Base-by-base conservation (phyloP, 2,113 vertebrate species). In the Saguinus imperator region DNA sequence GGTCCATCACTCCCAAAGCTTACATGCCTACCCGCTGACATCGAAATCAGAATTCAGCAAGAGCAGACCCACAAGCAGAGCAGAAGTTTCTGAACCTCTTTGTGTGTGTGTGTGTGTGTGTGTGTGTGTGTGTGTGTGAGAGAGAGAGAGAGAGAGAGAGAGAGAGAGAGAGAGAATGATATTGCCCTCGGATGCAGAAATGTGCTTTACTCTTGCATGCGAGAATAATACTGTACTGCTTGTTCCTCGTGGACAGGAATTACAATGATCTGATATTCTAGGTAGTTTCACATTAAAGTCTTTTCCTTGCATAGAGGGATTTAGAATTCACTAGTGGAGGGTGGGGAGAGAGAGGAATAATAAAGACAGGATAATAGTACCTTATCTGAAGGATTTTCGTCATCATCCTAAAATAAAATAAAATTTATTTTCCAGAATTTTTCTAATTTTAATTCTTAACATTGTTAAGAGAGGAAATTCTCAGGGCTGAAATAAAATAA, bases 371-470 rank as follows among this genome's bases (percentile, higher is more conserved):
- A 89, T 93, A 95, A 93, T 50, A 87, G 57, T 45, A 97, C 48
- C 91, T 92, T 66, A 75, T 93, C 83, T 68, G 87, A 95, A 77
- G 72, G 75, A 91, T 77, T 93, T 89, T 76, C 50, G 11, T 81
- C 91, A 89, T 76, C 89, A 64, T 81, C 84, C 87, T 92, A 58
- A 95, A 94, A 87, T 79, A 83, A 96, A 89, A 66, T 68, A 18
- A 70, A 77, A 77, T 93, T 88, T 82, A 58, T 77, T 94, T 79
- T 87, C 64, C 61, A 83, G 64, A 80, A 68, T 94, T 95, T 81
- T 80, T 77, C 88, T 85, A 5, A 76, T 40, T 94, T 95, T 93
- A 80, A 81, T 87, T 89, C 80, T 79, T 50, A 83, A 25, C 8
- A 1, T 64, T 89, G 37, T 35, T 94, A 32, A 3, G n/a, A 43